Conservation (phyloP, 2,113 vertebrate genomes). For the Toxostoma redivivum region DNA sequence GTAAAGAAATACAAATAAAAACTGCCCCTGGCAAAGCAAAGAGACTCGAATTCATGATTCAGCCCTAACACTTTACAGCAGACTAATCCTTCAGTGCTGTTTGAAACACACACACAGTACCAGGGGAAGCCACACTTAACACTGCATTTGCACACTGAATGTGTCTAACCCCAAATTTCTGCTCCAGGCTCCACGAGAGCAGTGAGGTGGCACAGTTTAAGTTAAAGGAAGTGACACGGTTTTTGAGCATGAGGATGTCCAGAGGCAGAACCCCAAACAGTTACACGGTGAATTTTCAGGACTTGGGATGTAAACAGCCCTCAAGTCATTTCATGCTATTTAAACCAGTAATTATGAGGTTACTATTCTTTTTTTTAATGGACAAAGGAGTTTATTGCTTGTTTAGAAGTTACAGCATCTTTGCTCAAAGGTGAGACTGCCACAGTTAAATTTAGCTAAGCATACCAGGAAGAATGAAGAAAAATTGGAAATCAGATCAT, state of each 20-base stretch:
- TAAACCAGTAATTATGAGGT: neutral
- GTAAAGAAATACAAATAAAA: neutral
- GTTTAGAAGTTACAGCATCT: neutral
- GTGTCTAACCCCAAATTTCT: neutral
- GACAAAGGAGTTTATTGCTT: neutral
- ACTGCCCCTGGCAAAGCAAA: neutral
- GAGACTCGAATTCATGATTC: neutral
- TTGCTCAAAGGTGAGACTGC: neutral
- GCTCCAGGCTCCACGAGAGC: neutral
- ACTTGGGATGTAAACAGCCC: neutral
- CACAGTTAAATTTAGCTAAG: neutral
- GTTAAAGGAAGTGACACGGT: neutral
- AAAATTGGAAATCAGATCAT: neutral
- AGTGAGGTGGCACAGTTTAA: neutral
- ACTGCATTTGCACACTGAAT: neutral
- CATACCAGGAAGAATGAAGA: neutral
- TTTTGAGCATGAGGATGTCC: neutral
- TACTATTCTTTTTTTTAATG: neutral
- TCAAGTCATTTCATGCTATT: neutral
- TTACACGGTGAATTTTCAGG: neutral
- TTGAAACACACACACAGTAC: neutral
- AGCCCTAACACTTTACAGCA: neutral
- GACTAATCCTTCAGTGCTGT: neutral
- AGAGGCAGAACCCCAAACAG: neutral
- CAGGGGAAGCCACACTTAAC: neutral